Conservation (phyloP, 30 jellyfish, hydroid and myxozoan genomes). For the Turritopsis dohrnii region DNA sequence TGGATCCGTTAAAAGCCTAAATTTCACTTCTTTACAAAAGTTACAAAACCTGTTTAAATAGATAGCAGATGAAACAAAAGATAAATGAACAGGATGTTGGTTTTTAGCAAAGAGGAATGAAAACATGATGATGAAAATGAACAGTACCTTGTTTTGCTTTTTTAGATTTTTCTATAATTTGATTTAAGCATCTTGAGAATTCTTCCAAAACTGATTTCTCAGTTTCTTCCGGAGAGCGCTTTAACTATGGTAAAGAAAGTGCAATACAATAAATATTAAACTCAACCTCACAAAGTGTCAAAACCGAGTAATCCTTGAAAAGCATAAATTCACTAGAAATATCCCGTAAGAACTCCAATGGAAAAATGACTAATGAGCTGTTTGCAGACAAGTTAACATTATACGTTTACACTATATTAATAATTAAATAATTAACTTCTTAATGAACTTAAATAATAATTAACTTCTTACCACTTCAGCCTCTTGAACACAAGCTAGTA, state of each 20-base stretch:
- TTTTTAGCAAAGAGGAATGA: no score
- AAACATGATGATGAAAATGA: no score
- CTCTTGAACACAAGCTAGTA: constrained; percentile 72
- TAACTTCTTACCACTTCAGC: constrained; percentile 54
- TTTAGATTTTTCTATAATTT: constrained; percentile 73
- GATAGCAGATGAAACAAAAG: no score
- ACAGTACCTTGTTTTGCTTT: constrained; percentile 36
- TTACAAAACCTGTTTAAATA: no score
- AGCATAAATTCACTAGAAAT: background rate
- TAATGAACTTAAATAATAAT: background rate
- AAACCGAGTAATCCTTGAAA: background rate
- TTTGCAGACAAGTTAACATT: no score
- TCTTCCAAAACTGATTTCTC: constrained; percentile 70
- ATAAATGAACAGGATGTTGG: no score
- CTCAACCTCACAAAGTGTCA: background rate
- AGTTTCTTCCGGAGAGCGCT: constrained; percentile 39
- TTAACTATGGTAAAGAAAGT: constrained; percentile 16
- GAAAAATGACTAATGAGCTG: no score
- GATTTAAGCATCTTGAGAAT: constrained; percentile 70
- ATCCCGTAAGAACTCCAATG: no score
- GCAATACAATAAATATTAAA: background rate
- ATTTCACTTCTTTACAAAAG: no score
- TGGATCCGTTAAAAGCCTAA: no score
- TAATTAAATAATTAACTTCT: background rate
- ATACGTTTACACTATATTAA: background rate